Percentiles rank a stretch among this genome's conserved stretches.
These are phyloP conservation scores for Channa striata DNA, from an alignment of 2,797 vertebrate genomes.

Conservation along the genomic window DNA sequence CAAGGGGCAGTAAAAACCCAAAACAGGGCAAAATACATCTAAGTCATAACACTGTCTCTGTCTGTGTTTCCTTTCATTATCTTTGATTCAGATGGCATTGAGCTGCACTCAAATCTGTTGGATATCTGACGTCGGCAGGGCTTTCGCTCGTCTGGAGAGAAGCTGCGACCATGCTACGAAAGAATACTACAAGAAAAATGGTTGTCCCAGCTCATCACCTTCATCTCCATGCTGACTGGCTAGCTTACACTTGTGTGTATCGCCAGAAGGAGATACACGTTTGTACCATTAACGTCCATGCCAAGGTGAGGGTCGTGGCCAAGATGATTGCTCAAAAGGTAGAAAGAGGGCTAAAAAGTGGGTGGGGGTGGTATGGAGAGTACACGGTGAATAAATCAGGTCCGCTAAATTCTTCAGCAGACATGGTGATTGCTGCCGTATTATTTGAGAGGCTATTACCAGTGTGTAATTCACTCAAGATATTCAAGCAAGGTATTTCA, in stretches of 20 bases:
- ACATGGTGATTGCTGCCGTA: conserved; percentile 11
- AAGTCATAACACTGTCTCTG: too few relatives aligned
- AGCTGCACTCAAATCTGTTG: conserved; percentile 98
- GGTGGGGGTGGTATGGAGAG: too few relatives aligned
- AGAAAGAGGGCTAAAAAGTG: not conserved
- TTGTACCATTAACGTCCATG: conserved; percentile 96
- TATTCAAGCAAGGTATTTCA: conserved; percentile 44
- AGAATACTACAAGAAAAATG: conserved; percentile 96
- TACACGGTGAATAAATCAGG: not conserved
- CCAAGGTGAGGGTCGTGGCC: conserved; percentile 95
- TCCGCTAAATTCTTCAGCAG: conserved; percentile 16
- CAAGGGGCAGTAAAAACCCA: too few relatives aligned
- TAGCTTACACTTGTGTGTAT: conserved; percentile 91
- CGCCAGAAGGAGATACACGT: conserved; percentile 98
- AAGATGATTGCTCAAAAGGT: conserved; percentile 96
- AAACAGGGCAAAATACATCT: too few relatives aligned
- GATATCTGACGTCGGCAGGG: conserved; percentile 92
- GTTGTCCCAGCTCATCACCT: conserved; percentile 87
- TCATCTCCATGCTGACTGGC: conserved; percentile 93
- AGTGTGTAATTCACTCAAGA: conserved; percentile 45
- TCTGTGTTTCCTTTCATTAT: not conserved
- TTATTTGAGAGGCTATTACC: conserved; percentile 43
- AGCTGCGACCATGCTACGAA: conserved; percentile 93
- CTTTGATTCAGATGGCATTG: conserved; percentile 87
- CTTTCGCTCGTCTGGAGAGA: conserved; percentile 92